These are phyloP conservation scores for Hoplodrina ambigua DNA, from an alignment of 2,888 invertebrate species.

Conservation along the genomic window DNA sequence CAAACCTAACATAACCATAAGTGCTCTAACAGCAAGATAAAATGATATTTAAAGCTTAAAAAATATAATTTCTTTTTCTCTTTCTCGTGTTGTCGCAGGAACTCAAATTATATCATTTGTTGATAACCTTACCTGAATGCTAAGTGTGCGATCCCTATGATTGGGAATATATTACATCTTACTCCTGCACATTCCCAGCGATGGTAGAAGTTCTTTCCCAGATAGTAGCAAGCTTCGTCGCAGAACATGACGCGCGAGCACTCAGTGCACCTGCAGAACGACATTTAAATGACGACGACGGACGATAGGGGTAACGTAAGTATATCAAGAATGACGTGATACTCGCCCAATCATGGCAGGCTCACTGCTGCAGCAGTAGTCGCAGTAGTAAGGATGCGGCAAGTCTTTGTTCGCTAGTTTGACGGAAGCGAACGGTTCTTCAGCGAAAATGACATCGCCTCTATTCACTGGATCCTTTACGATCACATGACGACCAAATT, in stretches of 20 bases:
- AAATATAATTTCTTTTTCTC: too few relatives aligned
- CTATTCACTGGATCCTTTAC: conserved; percentile 90
- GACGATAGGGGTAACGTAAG: too few relatives aligned
- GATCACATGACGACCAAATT: conserved; percentile 92
- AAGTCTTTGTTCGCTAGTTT: conserved; percentile 90
- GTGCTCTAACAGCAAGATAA: too few relatives aligned
- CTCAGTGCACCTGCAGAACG: conserved; percentile 89
- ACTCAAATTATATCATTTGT: background rate
- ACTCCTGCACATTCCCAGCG: conserved; percentile 93
- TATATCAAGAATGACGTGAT: background rate
- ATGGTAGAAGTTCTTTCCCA: conserved; percentile 81
- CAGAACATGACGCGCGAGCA: conserved; percentile 94
- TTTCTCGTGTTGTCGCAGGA: too few relatives aligned
- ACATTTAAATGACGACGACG: background rate
- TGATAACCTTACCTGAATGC: conserved; percentile 89
- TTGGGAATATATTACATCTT: conserved; percentile 91
- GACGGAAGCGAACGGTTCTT: conserved; percentile 95
- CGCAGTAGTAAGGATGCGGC: conserved; percentile 89
- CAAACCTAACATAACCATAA: background rate
- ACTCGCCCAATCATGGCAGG: conserved; percentile 33
- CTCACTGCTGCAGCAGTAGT: conserved; percentile 92
- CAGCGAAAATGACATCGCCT: conserved; percentile 94
- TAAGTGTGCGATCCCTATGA: conserved; percentile 94
- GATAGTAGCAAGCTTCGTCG: conserved; percentile 90
- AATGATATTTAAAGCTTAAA: too few relatives aligned